A percentile compares a stretch with the other conserved stretches of the same genome.
phyloP scores from a whole-genome alignment of 2,797 vertebrate species.

The Ctenochaetus hawaiiensis region DNA sequence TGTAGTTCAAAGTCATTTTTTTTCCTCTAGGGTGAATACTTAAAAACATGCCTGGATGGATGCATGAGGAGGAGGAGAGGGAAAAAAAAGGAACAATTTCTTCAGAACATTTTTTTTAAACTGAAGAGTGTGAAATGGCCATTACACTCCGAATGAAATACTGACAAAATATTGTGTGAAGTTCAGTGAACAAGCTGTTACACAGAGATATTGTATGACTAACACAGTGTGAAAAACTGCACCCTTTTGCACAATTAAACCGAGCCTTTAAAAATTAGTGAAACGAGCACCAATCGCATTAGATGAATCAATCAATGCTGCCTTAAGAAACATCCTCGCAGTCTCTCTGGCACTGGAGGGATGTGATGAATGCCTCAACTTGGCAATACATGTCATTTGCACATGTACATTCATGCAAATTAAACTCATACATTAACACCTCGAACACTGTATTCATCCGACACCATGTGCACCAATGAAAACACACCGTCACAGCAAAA shows the following conservation, averaged over 20 bases:
- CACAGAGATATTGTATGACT: constrained; percentile 31
- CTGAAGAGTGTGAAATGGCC: constrained; percentile 5
- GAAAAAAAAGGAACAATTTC: constrained; percentile 9
- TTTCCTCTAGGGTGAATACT: constrained; percentile 39
- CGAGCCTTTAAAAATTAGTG: constrained; percentile 16
- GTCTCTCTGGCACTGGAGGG: constrained; percentile 4
- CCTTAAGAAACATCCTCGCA: constrained; percentile 14
- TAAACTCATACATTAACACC: constrained; percentile 12
- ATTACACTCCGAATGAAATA: background rate
- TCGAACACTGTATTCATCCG: constrained; percentile 7
- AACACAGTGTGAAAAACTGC: constrained; percentile 19
- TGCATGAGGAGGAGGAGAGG: background rate
- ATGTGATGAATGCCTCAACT: constrained; percentile 32
- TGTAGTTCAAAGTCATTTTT: constrained; percentile 46
- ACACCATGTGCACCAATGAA: constrained; percentile 6
- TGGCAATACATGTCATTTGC: constrained; percentile 4
- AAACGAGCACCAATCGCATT: constrained; percentile 16
- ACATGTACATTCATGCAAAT: constrained; percentile 21
- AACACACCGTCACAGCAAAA: background rate
- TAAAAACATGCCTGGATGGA: constrained; percentile 27
- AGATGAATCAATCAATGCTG: constrained; percentile 14
- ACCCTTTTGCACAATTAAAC: constrained; percentile 22
- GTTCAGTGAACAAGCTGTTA: constrained; percentile 13
- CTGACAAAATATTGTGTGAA: constrained; percentile 9
- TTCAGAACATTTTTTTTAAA: background rate